These are phyloP conservation scores for Hylaea fasciaria DNA, from an alignment of 2,888 invertebrate genomes.

Conservation along the genomic window DNA sequence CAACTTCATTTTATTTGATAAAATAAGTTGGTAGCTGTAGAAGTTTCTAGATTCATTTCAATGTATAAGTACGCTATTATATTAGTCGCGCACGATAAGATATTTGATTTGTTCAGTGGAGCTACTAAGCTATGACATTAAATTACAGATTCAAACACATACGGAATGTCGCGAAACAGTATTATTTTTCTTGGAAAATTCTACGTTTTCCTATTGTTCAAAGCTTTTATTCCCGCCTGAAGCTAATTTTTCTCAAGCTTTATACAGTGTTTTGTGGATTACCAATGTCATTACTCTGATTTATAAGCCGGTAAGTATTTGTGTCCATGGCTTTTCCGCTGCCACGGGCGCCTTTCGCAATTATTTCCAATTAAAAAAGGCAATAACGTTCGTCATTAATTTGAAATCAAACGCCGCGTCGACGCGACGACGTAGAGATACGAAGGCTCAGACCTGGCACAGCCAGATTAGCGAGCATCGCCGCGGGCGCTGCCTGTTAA, in stretches of 20 bases:
- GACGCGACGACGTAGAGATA: background rate
- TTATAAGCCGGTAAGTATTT: background rate
- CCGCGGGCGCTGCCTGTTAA: slow-evolving; percentile 10
- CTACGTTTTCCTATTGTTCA: too few species aligned
- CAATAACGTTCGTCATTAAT: slow-evolving; percentile 18
- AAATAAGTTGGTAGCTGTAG: background rate
- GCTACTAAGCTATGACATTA: too few species aligned
- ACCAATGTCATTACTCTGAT: background rate
- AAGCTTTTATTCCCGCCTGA: too few species aligned
- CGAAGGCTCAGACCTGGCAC: background rate
- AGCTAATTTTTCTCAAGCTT: too few species aligned
- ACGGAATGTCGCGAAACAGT: too few species aligned
- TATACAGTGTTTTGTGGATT: too few species aligned
- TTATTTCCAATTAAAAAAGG: slow-evolving; percentile 22
- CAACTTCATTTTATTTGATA: background rate
- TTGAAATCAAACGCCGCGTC: slow-evolving; percentile 10
- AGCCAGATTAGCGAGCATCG: slow-evolving; percentile 6
- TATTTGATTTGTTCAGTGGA: too few species aligned
- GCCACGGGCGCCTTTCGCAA: slow-evolving; percentile 7
- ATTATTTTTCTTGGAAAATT: too few species aligned
- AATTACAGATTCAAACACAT: too few species aligned
- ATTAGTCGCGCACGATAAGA: background rate
- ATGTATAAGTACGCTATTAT: background rate
- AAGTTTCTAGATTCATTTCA: background rate
- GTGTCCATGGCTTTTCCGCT: background rate